Evolutionary conservation across 2,888 invertebrate species (phyloP), one percentile per base, ranked within the genome.

Genomic region (Eupithecia insigniata): DNA sequence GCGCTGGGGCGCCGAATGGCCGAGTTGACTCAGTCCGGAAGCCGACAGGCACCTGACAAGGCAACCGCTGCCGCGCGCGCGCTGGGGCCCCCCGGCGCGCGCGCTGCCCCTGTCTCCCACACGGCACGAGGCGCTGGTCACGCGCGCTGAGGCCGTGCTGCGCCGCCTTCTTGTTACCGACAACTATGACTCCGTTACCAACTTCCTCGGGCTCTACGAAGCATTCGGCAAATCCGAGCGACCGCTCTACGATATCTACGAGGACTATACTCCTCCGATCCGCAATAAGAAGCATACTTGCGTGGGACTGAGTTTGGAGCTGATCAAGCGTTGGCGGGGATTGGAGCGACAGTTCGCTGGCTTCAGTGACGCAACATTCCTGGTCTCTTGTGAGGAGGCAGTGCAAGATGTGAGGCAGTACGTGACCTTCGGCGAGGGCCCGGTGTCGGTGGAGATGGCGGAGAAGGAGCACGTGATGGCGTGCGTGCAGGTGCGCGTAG

Each of bases 1-100:
- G 89, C 96, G 98, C 84, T 98, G 98, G 98, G 98, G 98, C 92
- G 96, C 97, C 95, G 98, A 98, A 94, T 98, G 98, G 98, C 98
- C 98, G 95, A 98, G 98, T 98, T 98, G 98, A 98, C 98, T 98
- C 98, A 97, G 96, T 96, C 94, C 95, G 85, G 85, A 81, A 85
- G 85, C 84, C 89, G 87, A 85, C 81, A 81, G 85, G 82, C 85
- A 82, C 82, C 85, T 84, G 87, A 85, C 84, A 87, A 83, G 84
- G 81, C 80, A 85, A 86, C 81, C 85, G 82, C 83, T 87, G 86
- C 85, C 82, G 82, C 83, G 78, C 78, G 80, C 82, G 78, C 80
- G 81, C 79, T 83, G 84, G 83, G 81, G 85, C 81, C 84, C 81
- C 85, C 89, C 85, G 80, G 83, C 82, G 80, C 77, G 74, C 68